phyloP scores from a whole-genome alignment of 2,797 vertebrate genomes.

The Lepilemur ruficaudatus region DNA sequence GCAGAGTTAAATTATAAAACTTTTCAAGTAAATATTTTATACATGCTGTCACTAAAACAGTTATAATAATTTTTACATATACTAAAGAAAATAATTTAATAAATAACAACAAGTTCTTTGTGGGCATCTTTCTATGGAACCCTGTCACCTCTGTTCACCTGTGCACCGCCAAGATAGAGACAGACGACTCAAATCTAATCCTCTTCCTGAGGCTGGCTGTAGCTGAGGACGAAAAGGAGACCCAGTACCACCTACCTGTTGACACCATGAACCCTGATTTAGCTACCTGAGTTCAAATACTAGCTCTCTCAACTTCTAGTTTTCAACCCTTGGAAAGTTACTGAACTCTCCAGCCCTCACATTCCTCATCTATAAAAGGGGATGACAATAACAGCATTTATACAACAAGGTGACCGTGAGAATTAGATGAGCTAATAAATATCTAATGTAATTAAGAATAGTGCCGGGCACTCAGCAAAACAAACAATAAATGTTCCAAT shows the following conservation, averaged over 20 bases:
- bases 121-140: not conserved
- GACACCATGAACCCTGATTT: not conserved
- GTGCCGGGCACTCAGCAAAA: not conserved
- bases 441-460: not conserved
- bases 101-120: not conserved
- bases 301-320: not conserved
- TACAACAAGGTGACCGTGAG: not conserved
- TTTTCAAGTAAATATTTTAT: constrained; percentile 10
- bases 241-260: not conserved
- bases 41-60: not conserved
- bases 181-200: not conserved
- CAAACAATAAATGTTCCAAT: not conserved
- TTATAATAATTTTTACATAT: not conserved
- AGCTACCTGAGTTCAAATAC: not conserved
- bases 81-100: not conserved
- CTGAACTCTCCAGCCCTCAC: not conserved
- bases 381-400: not conserved
- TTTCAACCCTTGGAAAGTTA: not conserved
- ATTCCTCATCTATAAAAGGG: not conserved
- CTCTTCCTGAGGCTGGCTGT: not conserved
- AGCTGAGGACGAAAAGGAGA: not conserved
- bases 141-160: not conserved
- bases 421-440: not conserved
- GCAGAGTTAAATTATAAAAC: constrained; percentile 31
- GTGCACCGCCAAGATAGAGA: not conserved